A percentile compares a stretch with the other conserved stretches of the same genome.
These are phyloP conservation scores for Ptychoptera contaminata DNA, from an alignment of 2,888 invertebrate species.

Conservation along the genomic window DNA sequence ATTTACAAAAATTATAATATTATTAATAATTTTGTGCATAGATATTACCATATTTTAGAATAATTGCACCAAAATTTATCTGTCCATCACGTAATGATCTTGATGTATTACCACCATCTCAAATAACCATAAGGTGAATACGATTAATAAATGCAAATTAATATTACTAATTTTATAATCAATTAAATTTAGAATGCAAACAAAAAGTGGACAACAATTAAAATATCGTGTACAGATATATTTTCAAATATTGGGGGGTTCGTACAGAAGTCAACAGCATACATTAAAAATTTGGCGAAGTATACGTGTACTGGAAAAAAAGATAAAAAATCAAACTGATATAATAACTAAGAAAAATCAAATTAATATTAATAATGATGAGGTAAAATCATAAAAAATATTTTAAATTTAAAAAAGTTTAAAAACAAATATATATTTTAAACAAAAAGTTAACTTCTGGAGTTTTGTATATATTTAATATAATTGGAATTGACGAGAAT, in stretches of 20 bases:
- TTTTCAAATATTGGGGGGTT: background rate
- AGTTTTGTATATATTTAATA: background rate
- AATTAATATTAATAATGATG: background rate
- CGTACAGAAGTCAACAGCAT: background rate
- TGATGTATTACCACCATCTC: background rate
- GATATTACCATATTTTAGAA: constrained; percentile 1
- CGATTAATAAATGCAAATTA: background rate
- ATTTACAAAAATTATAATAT: no score
- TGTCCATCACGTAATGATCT: background rate
- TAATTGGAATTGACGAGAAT: background rate
- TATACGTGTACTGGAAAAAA: background rate
- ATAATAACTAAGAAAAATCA: constrained; percentile 2
- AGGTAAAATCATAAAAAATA: background rate
- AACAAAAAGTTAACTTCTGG: background rate
- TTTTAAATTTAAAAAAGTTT: background rate
- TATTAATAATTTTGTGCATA: no score
- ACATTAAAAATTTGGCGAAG: constrained; percentile 1
- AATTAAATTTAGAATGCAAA: background rate
- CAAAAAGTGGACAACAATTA: background rate
- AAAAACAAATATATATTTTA: background rate
- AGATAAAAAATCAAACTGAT: background rate
- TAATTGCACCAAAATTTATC: constrained; percentile 3
- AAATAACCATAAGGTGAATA: background rate
- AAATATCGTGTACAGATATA: constrained; percentile 1
- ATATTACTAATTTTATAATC: background rate